Percentiles rank a stretch among this genome's conserved stretches.
These are phyloP conservation scores for Lasioglossum vierecki DNA, from an alignment of 2,888 invertebrate species.

Conservation along the genomic window DNA sequence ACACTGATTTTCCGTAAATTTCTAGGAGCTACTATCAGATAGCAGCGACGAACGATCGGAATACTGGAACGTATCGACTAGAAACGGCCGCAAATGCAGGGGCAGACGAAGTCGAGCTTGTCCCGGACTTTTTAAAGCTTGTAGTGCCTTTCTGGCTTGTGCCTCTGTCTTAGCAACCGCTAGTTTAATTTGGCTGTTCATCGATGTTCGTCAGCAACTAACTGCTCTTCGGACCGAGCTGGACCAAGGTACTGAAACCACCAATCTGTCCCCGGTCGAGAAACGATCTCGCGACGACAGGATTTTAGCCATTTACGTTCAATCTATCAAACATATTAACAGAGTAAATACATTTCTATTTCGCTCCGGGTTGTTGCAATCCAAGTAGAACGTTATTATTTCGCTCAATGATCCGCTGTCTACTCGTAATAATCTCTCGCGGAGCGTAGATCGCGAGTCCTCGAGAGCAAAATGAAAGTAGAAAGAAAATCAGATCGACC, in stretches of 20 bases:
- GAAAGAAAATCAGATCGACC: not conserved
- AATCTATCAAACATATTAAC: too few species aligned
- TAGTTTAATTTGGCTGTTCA: slow-evolving; percentile 88
- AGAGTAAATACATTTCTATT: too few species aligned
- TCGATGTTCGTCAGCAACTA: slow-evolving; percentile 88
- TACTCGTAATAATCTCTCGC: not conserved
- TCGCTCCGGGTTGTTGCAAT: too few species aligned
- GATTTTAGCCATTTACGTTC: too few species aligned
- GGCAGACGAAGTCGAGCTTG: slow-evolving; percentile 82
- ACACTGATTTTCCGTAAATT: slow-evolving; percentile 60
- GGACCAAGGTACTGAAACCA: slow-evolving; percentile 86
- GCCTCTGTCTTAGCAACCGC: slow-evolving; percentile 88
- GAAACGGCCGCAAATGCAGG: slow-evolving; percentile 76
- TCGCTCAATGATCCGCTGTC: too few species aligned
- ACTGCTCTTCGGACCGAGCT: slow-evolving; percentile 87
- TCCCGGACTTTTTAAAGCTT: slow-evolving; percentile 86
- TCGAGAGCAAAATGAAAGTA: not conserved
- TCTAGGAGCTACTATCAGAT: slow-evolving; percentile 88
- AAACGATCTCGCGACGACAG: not conserved
- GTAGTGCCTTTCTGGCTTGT: slow-evolving; percentile 87
- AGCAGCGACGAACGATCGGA: slow-evolving; percentile 87
- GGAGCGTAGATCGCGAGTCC: not conserved
- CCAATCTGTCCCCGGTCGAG: not conserved
- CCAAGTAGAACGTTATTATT: too few species aligned
- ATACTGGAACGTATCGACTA: slow-evolving; percentile 81